These are phyloP conservation scores for Pristionchus entomophagus DNA, from an alignment of 2,888 invertebrate genomes.

Conservation along the genomic window DNA sequence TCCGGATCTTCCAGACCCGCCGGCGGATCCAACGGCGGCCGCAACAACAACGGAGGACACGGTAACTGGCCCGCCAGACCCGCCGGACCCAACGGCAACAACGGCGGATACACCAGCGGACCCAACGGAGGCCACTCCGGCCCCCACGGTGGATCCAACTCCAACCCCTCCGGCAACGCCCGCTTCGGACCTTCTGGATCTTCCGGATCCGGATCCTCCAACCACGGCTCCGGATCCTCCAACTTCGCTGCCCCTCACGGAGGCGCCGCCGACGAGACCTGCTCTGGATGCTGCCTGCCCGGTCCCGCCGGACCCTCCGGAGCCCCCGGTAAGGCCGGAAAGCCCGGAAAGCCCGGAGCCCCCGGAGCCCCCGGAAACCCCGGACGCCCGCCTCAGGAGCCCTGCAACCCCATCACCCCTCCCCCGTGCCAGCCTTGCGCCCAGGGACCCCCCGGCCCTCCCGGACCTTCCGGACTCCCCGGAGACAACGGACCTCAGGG, in stretches of 20 bases:
- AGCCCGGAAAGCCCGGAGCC: conserved; percentile 68
- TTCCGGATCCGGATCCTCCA: background rate
- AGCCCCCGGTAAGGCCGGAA: conserved; percentile 68
- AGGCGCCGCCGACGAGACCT: conserved; percentile 57
- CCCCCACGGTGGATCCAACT: too few relatives aligned
- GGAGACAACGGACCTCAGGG: conserved; percentile 67
- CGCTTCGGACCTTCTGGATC: conserved; percentile 34
- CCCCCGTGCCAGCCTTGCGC: conserved; percentile 70
- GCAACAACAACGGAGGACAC: conserved; percentile 30
- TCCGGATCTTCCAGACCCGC: background rate
- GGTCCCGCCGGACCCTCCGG: conserved; percentile 66
- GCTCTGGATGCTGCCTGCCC: conserved; percentile 68
- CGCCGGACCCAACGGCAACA: conserved; percentile 37
- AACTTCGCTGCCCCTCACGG: conserved; percentile 14
- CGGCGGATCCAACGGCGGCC: background rate
- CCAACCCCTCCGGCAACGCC: conserved; percentile 41
- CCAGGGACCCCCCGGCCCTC: conserved; percentile 65
- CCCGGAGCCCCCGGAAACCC: conserved; percentile 68
- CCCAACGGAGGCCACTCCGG: conserved; percentile 51
- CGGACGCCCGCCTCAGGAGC: conserved; percentile 67
- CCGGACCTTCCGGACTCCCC: conserved; percentile 66
- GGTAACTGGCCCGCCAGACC: background rate
- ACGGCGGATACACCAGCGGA: conserved; percentile 53
- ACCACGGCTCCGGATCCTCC: conserved; percentile 10
- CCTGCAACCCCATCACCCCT: conserved; percentile 67